These are phyloP conservation scores for Thalassophryne amazonica DNA, from an alignment of 2,797 vertebrate genomes.

Conservation along the genomic window DNA sequence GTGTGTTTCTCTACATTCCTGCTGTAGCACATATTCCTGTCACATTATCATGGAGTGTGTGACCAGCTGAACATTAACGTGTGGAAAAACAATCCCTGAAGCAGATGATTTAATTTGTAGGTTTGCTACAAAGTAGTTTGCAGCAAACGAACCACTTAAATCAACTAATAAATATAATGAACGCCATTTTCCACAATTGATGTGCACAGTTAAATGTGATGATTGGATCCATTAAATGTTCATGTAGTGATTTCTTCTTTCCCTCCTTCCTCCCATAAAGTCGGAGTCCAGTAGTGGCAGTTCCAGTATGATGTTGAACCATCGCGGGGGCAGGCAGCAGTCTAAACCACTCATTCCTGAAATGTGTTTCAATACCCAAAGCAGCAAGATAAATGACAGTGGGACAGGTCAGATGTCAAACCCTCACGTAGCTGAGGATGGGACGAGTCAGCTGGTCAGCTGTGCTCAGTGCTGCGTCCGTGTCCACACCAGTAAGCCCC, in stretches of 20 bases:
- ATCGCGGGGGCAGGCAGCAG: conserved; percentile 73
- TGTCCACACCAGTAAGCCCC: conserved; percentile 91
- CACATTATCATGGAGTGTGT: too few species aligned
- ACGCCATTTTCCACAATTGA: too few species aligned
- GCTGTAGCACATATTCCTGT: too few species aligned
- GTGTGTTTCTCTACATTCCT: too few species aligned
- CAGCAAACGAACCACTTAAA: too few species aligned
- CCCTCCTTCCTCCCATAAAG: conserved; percentile 65
- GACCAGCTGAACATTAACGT: too few species aligned
- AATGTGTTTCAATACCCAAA: conserved; percentile 94
- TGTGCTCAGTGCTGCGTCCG: conserved; percentile 90
- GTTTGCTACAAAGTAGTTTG: not conserved
- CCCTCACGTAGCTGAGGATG: conserved; percentile 87
- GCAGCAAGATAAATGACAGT: conserved; percentile 62
- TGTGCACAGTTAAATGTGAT: not conserved
- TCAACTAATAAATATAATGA: too few species aligned
- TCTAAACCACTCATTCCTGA: conserved; percentile 95
- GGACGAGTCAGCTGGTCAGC: conserved; percentile 88
- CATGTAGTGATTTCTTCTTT: not conserved
- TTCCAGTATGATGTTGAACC: conserved; percentile 59
- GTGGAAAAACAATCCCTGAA: not conserved
- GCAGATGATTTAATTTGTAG: not conserved
- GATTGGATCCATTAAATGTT: not conserved
- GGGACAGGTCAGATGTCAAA: conserved; percentile 88
- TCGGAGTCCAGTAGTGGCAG: conserved; percentile 76